Percentiles rank a stretch among this genome's conserved stretches.
These are phyloP conservation scores for Ormia ochracea DNA, from an alignment of 2,888 invertebrate species.

Conservation along the genomic window DNA sequence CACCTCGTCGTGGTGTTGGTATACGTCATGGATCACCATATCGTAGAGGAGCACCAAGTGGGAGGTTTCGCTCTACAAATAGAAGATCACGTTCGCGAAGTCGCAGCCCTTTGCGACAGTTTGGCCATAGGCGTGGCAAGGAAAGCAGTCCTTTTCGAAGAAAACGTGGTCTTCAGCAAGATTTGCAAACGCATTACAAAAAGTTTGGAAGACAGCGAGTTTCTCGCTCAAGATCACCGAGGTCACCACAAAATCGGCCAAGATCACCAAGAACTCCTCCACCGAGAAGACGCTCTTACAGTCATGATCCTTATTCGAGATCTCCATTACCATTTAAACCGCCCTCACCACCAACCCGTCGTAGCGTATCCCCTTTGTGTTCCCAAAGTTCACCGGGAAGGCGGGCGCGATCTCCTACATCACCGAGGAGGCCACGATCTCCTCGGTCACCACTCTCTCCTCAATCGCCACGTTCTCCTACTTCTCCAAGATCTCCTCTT, in stretches of 20 bases:
- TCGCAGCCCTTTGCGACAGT: slow-evolving; percentile 66
- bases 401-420: slow-evolving; percentile 54
- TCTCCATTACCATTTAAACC: slow-evolving; percentile 74
- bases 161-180: slow-evolving; percentile 57
- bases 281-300: slow-evolving; percentile 68
- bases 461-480: slow-evolving; percentile 53
- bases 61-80: slow-evolving; percentile 41
- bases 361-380: slow-evolving; percentile 67
- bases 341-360: slow-evolving; percentile 74
- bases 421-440: slow-evolving; percentile 45
- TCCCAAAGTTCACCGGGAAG: slow-evolving; percentile 28
- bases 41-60: slow-evolving; percentile 43
- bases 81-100: slow-evolving; percentile 64
- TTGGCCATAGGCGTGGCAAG: slow-evolving; percentile 61
- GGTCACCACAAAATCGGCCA: slow-evolving; percentile 56
- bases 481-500: slow-evolving; percentile 44
- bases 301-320: slow-evolving; percentile 70
- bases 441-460: slow-evolving; percentile 63
- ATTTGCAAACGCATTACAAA: slow-evolving; percentile 64
- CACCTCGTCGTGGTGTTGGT: slow-evolving; percentile 64
- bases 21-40: slow-evolving; percentile 64
- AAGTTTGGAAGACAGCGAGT: slow-evolving; percentile 62
- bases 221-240: slow-evolving; percentile 62
- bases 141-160: slow-evolving; percentile 64
- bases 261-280: slow-evolving; percentile 68